Evolutionary conservation across 2,113 vertebrate genomes (phyloP).

Genomic region (Fulica atra): DNA sequence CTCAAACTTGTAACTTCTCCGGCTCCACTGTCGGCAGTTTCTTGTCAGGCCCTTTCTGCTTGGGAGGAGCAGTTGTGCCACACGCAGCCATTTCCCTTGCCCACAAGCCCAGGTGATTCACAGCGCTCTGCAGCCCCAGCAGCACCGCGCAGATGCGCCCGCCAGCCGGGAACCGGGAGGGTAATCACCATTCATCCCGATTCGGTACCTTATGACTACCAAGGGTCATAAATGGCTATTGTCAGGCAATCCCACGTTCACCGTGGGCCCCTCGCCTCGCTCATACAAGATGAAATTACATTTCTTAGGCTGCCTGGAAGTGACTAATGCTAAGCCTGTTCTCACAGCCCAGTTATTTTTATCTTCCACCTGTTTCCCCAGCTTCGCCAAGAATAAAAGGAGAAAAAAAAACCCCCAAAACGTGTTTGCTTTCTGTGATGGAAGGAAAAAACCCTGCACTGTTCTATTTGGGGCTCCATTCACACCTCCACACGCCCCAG

Average conservation of each 20-base stretch:
- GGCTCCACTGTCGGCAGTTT: not conserved
- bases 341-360: not conserved
- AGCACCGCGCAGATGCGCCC: not conserved
- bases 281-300: not conserved
- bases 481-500: not conserved
- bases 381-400: not conserved
- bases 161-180: not conserved
- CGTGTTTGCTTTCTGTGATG: no score
- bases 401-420: not conserved
- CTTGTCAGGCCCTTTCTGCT: not conserved
- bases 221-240: not conserved
- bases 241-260: not conserved
- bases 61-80: not conserved
- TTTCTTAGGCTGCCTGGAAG: not conserved
- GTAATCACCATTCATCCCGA: not conserved
- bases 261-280: not conserved
- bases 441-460: no score
- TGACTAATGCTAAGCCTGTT: not conserved
- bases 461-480: not conserved
- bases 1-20: not conserved
- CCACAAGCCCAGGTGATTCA: not conserved
- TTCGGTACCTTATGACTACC: not conserved
- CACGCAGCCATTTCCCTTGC: not conserved
- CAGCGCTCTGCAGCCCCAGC: not conserved
- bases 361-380: not conserved